Evolutionary conservation across 2,113 vertebrate genomes (phyloP), one percentile per base, ranked within the genome.

Genomic region (Theristicus caerulescens): DNA sequence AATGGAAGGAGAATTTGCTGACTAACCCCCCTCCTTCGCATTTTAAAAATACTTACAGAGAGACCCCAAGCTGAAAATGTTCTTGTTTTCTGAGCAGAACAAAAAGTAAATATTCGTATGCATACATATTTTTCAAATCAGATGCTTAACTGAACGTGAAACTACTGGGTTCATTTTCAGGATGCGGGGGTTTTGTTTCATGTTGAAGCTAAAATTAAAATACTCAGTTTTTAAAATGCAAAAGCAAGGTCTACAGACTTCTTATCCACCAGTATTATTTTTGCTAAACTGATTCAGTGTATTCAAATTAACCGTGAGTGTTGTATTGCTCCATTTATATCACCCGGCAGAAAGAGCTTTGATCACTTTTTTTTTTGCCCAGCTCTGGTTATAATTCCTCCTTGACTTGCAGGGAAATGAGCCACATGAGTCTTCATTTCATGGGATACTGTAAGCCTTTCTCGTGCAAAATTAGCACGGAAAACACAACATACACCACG

Each of bases 181-280:
- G 20, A 92, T 61, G 70, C 0, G 3, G n/a, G 65, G 25, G 54
- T 21, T 88, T 77, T 90, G 66, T 52, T 88, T 82, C 3, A 1
- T 17, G 38, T 52, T 66, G 46, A 91, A 94, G 80, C 55, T 91
- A 82, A 87, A 95, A 93, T 67, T 82, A 90, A 94, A 90, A 73
- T 31, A 88, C 29, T 62, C 54, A 12, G 15, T 27, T 83, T 92
- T 81, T 59, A 54, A 93, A 85, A 82, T 27, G 62, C 26, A 92
- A 66, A 91, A 91, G 44, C 51, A 65, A 86, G 46, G 59, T 67
- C 59, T 88, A 36, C 42, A 71, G 51, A 54, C 55, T 66, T 20
- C 47, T 91, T 70, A 84, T 38, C 69, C n/a, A 66, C 20, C 51
- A 32, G 59, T 31, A 86, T 47, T 84, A 81, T 58, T 84, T 73